Evolutionary conservation across 2,888 invertebrate genomes (phyloP), one percentile per base, ranked within the genome.

Genomic region (Andrena praecox): DNA sequence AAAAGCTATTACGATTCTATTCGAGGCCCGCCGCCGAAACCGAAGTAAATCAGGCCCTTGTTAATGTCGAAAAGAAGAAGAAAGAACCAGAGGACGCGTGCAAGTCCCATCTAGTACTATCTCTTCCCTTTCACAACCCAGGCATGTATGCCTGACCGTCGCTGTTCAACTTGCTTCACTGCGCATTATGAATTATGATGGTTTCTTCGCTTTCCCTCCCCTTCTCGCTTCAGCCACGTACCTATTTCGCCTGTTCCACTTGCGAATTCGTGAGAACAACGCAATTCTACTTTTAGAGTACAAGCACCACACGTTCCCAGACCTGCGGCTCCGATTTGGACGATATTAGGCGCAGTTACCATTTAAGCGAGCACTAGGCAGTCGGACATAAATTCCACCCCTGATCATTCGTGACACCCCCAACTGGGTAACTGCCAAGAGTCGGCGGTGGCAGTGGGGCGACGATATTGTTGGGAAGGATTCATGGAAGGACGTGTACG

Each of bases 391-490:
- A 82, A 80, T 84, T 48, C 70, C 71, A 72, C 72, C 71, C 69
- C 48, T 52, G 50, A 77, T 80, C 62, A 80, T 31, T 63, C 60
- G 56, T 8, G 52, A 62, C 59, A 60, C 60, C 56, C 71, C 66
- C 74, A 33, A 78, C 81, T 74, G 82, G 74, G 74, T 24, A 67
- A 52, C 62, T 72, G 82, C 69, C 82, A 82, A 73, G 77, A 67
- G 48, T 31, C 81, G 59, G 62, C 20, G 50, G 42, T 67, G 72
- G 59, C 71, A 63, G 52, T 69, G 72, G 27, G 31, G 54, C 50
- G 35, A 66, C 42, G 68, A 72, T 76, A 80, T 76, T 59, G 72
- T 29, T 20, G 50, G 24, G 59, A 16, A 56, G 68, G 54, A 72
- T 52, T 71, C 60, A 67, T 74, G 48, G 70, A 62, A 70, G 67